Conservation (phyloP, 2,888 invertebrate genomes). For the Euspilapteryx auroguttella region DNA sequence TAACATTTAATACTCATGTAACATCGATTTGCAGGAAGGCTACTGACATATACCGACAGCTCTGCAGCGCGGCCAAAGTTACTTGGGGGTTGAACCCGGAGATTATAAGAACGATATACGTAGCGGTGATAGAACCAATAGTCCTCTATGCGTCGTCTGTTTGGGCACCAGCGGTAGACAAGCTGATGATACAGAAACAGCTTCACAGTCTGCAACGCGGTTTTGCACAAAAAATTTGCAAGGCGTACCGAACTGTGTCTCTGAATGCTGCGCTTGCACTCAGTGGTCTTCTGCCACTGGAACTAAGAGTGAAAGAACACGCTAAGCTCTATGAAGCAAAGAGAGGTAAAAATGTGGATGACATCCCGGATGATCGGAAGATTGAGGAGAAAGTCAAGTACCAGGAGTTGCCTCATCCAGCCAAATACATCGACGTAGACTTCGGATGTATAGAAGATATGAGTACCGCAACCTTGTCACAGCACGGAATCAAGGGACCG, state of each 20-base stretch:
- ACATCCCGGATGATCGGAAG: not conserved
- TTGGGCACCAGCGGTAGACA: not conserved
- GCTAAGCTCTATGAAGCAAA: not conserved
- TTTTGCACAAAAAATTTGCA: too few relatives aligned
- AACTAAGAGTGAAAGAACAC: conserved; percentile 3
- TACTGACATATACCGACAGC: conserved; percentile 1
- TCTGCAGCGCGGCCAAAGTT: conserved; percentile 1
- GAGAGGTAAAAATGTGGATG: not conserved
- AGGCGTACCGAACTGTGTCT: conserved; percentile 4
- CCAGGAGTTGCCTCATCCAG: not conserved
- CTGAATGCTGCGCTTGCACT: conserved; percentile 1
- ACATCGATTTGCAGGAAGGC: conserved; percentile 2
- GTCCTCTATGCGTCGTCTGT: too few relatives aligned
- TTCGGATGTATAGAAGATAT: not conserved
- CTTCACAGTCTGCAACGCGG: not conserved
- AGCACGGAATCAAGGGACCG: not conserved
- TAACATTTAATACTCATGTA: conserved; percentile 4
- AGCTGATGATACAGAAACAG: not conserved
- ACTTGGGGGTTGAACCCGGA: conserved; percentile 1
- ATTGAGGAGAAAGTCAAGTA: not conserved
- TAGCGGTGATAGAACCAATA: conserved; percentile 3
- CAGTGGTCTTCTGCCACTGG: conserved; percentile 4
- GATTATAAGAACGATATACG: conserved; percentile 1
- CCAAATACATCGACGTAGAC: not conserved
- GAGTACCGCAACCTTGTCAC: not conserved